A percentile compares a stretch with the other conserved stretches of the same genome.
These are phyloP conservation scores for Dicrostonyx torquatus DNA, from an alignment of 2,797 vertebrate species.

Conservation along the genomic window DNA sequence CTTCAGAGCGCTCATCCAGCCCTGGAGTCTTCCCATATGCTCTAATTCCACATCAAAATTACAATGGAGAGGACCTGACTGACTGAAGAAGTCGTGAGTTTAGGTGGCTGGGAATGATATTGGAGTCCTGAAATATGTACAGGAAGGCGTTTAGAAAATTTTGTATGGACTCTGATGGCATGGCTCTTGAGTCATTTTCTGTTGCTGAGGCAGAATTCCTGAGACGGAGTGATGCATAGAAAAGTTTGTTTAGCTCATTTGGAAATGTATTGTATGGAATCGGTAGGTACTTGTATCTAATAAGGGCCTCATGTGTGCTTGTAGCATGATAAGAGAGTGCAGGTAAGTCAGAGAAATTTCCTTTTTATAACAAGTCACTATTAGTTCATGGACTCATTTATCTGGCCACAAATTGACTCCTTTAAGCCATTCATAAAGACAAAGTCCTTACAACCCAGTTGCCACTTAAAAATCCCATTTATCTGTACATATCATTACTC, in stretches of 20 bases:
- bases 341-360: background rate
- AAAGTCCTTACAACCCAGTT: background rate
- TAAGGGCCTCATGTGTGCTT: background rate
- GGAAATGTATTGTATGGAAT: background rate
- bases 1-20: background rate
- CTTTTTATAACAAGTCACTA: background rate
- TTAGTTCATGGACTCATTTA: background rate
- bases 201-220: background rate
- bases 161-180: background rate
- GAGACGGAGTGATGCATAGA: background rate
- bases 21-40: background rate
- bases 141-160: background rate
- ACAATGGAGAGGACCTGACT: background rate
- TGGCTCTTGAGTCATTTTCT: background rate
- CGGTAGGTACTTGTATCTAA: background rate
- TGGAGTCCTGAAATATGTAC: background rate
- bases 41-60: background rate
- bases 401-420: background rate
- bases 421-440: background rate
- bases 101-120: background rate
- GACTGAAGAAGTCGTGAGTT: background rate
- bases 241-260: background rate
- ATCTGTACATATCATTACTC: background rate
- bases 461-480: background rate
- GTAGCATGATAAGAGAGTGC: background rate